Evolutionary conservation across 2,113 vertebrate genomes (phyloP).

Genomic region (Grantiella picta): DNA sequence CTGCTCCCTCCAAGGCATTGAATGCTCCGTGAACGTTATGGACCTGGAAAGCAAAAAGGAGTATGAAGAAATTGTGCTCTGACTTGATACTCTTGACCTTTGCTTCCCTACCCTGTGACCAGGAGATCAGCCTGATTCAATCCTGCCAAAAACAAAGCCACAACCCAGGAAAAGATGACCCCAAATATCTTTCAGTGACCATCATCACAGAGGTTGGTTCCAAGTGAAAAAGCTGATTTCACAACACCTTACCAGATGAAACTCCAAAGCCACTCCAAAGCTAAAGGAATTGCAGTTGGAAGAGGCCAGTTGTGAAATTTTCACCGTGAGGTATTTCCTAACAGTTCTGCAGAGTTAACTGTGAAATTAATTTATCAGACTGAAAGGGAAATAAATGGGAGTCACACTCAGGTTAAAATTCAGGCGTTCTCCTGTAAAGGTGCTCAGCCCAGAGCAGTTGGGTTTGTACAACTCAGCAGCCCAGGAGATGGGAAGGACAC

Average conservation of each 20-base stretch:
- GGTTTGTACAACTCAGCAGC: neutral
- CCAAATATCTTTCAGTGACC: conserved; percentile 22
- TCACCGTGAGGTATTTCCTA: neutral
- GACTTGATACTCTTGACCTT: neutral
- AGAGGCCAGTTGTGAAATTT: conserved; percentile 22
- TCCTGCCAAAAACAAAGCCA: neutral
- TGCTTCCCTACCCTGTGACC: neutral
- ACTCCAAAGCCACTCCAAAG: conserved; percentile 50
- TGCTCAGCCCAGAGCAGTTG: neutral
- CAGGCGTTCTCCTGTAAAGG: neutral
- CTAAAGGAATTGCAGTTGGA: conserved; percentile 25
- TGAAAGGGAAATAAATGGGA: neutral
- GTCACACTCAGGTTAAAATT: neutral
- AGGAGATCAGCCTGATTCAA: neutral
- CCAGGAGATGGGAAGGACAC: neutral
- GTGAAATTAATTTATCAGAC: neutral
- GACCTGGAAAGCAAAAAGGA: conserved; percentile 75
- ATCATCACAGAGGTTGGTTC: neutral
- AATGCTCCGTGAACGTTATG: conserved; percentile 92
- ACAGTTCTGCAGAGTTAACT: neutral
- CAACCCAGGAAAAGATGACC: neutral
- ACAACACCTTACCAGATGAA: neutral
- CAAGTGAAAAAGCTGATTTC: conserved; percentile 37
- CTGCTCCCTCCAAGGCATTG: conserved; percentile 92
- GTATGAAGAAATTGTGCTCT: neutral